phyloP scores from a whole-genome alignment of 2,113 vertebrate genomes.

The Chlamydotis undulata region DNA sequence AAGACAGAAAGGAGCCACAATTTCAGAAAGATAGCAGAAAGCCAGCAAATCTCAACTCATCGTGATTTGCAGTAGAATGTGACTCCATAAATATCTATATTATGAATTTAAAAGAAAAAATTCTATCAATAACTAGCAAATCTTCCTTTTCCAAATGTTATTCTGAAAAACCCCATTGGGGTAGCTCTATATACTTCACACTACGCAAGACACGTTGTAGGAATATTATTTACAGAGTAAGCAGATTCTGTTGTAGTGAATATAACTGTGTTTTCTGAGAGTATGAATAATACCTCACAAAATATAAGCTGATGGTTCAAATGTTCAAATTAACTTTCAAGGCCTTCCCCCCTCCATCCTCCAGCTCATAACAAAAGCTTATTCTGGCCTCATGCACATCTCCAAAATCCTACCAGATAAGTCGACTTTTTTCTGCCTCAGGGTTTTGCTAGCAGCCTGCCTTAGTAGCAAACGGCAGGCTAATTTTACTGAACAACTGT shows the following conservation, averaged over 20 bases:
- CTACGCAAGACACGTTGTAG: not conserved
- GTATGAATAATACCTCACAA: not conserved
- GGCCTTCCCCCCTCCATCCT: not conserved
- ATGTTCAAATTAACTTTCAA: not conserved
- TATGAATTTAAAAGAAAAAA: not conserved
- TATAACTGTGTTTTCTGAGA: not conserved
- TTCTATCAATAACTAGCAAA: not conserved
- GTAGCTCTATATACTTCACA: not conserved
- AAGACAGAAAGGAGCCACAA: not conserved
- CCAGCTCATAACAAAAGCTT: not conserved
- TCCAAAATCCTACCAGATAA: not conserved
- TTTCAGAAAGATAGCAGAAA: not conserved
- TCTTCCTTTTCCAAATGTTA: not conserved
- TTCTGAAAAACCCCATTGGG: not conserved
- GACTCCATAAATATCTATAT: not conserved
- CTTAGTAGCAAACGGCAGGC: not conserved
- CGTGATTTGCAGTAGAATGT: not conserved
- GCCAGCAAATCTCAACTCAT: not conserved
- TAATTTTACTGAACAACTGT: not conserved
- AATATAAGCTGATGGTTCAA: not conserved
- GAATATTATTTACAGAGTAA: not conserved
- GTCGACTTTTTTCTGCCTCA: not conserved
- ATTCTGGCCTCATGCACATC: not conserved
- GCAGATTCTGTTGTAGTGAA: not conserved
- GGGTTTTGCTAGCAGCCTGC: not conserved